Percentiles rank a stretch among this genome's conserved stretches.
These are phyloP conservation scores for Mirounga angustirostris DNA, from an alignment of 2,113 vertebrate genomes.

Conservation along the genomic window DNA sequence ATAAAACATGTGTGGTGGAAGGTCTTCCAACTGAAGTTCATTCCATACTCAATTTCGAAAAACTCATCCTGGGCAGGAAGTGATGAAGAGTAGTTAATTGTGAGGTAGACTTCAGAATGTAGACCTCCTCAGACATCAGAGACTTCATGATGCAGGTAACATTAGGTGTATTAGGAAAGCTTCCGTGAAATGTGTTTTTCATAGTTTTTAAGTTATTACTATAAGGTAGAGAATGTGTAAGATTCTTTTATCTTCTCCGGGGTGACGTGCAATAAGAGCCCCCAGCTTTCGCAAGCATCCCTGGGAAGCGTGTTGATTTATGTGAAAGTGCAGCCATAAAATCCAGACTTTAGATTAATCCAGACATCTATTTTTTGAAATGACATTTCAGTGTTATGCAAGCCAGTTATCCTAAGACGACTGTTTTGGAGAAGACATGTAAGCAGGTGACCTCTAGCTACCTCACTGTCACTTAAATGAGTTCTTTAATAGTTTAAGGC, in stretches of 20 bases:
- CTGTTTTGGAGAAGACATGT: slow-evolving; percentile 41
- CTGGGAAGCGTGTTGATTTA: background rate
- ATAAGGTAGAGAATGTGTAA: background rate
- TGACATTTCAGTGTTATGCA: slow-evolving; percentile 5
- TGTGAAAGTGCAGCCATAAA: slow-evolving; percentile 39
- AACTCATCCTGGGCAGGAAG: slow-evolving; percentile 5
- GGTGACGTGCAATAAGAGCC: background rate
- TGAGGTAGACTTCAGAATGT: slow-evolving; percentile 52
- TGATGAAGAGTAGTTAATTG: background rate
- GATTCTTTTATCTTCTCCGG: background rate
- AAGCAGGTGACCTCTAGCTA: slow-evolving; percentile 60
- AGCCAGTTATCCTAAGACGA: slow-evolving; percentile 21
- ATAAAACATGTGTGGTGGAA: background rate
- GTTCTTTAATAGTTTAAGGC: slow-evolving; percentile 30
- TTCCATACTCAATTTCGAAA: slow-evolving; percentile 13
- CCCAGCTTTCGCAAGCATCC: background rate
- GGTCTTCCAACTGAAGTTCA: slow-evolving; percentile 39
- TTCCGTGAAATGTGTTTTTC: background rate
- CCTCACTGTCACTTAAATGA: slow-evolving; percentile 64
- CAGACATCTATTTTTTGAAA: slow-evolving; percentile 40
- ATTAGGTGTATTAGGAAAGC: background rate
- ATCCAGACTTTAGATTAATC: slow-evolving; percentile 7
- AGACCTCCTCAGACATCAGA: slow-evolving; percentile 11
- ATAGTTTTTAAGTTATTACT: slow-evolving; percentile 10
- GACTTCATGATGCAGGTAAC: background rate